Evolutionary conservation across 1,140 invertebrate species (phyloP), one percentile per base, ranked within the genome.

Genomic region (Calycopis cecrops): DNA sequence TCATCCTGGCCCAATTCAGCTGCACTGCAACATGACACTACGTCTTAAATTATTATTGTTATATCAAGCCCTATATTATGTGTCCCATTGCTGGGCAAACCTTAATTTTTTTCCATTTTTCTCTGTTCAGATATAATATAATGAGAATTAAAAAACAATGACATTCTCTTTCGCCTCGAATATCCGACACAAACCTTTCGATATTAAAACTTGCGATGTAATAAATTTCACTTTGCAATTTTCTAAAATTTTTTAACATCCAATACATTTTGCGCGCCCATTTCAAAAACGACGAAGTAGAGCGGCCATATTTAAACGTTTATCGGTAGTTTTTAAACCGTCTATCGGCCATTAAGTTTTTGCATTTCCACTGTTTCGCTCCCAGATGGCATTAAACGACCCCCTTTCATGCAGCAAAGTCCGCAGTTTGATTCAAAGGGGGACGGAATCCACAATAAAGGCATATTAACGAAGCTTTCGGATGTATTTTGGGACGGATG

Each of bases 401-500:
- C 42, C 37, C 17, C 37, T 40, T 28, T 42, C 38, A 44, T 53
- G 18, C 21, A 28, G 52, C 52, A 33, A 33, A 21, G 42, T 53
- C 42, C 33, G 52, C 52, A 53, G 52, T 53, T 53, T 11, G 42
- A 53, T 53, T 53, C 52, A 53, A 53, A 53, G 21, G 38, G 52
- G 52, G 28, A 34, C 42, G 42, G 42, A 53, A 44, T 53, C 42
- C 52, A 53, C 52, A 53, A 53, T 53, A 53, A 53, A 53, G 52
- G 37, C 21, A 53, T 53, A 53, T 53, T 53, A 53, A 53, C 52
- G 52, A 34, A 28, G 38, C 51, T 52, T 42, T 53, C 40, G 52
- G 52, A 53, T 42, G 53, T 65, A 65, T 69, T 73, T 64, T 65
- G 61, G 59, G 63, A 53, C 59, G 59, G 55, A 60, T 65, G 55